Evolutionary conservation across 2,797 vertebrate species (phyloP), one percentile per base, ranked within the genome.

Genomic region (Falco columbarius): DNA sequence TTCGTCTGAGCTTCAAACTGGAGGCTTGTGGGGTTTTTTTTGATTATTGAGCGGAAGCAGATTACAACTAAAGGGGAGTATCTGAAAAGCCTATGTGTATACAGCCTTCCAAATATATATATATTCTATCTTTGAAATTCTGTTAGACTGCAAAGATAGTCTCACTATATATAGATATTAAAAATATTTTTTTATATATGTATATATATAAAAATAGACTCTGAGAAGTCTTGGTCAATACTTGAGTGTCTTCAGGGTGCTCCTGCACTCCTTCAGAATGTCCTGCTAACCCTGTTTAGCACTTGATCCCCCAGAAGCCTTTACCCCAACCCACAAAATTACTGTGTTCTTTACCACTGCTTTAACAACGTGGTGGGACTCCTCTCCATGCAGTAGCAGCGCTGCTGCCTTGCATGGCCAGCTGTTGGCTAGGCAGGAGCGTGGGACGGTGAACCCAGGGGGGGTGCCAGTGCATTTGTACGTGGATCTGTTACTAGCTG

Each of bases 1-100:
- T 92, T 84, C 61, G 38, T 77, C 84, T 89, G 79, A 89, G 75
- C 67, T 77, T 84, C 61, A 79, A 46, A 84, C 68, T 90, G 5
- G 13, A 70, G 52, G 38, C 13, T 30, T 92, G 21, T 55, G 55
- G 11, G 3, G 1, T 12, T 70, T 36, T 91, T 90, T 65, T 92
- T 75, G 27, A 23, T 77, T 93, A 86, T 90, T 70, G 23, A 75
- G n/a, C 49, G 67, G 80, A 89, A 88, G 56, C 29, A 22, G 44
- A 61, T 85, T 65, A 74, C 26, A 74, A 54, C 62, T 61, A 36
- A 44, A 74, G 73, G 32, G 29, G 36, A 52, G 12, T 47, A 36
- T 46, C 29, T 72, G 42, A 84, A 86, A 81, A 89, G 32, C 40
- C 4, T 47, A 0, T 56, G 8, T 51, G 38, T 59, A 42, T n/a